Conservation (phyloP, 1,140 invertebrate genomes). For the Bemisia tabaci region DNA sequence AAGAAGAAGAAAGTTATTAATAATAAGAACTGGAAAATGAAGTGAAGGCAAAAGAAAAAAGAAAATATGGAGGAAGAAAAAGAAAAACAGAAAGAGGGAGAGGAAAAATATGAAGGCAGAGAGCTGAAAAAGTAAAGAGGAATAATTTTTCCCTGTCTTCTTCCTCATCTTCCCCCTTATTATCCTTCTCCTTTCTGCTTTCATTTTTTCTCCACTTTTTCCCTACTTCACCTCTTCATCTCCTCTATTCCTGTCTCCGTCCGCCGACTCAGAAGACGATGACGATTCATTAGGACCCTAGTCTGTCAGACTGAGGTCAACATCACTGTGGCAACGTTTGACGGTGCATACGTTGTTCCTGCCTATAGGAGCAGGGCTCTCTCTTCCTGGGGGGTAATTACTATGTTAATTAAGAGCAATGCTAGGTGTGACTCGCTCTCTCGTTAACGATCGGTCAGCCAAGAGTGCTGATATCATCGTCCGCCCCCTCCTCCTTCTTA, state of each 20-base stretch:
- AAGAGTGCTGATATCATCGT: neutral
- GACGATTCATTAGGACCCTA: too few relatives aligned
- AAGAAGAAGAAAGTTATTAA: too few relatives aligned
- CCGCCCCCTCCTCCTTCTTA: too few relatives aligned
- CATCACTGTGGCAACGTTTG: too few relatives aligned
- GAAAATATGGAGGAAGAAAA: neutral
- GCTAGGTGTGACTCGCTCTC: neutral
- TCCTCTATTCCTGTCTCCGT: neutral
- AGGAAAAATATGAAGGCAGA: neutral
- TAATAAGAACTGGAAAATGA: too few relatives aligned
- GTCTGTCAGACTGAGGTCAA: too few relatives aligned
- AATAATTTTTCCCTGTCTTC: too few relatives aligned
- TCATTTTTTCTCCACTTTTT: neutral
- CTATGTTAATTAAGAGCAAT: neutral
- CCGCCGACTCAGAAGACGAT: too few relatives aligned
- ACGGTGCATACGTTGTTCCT: too few relatives aligned
- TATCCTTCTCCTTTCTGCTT: neutral
- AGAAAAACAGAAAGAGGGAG: neutral
- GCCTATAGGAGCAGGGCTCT: too few relatives aligned
- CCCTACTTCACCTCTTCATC: neutral
- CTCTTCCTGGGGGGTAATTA: neutral
- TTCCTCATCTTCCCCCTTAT: neutral
- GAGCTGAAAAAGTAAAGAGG: neutral
- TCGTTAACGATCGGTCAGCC: neutral
- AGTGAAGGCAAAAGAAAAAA: neutral